phyloP scores from a whole-genome alignment of 2,113 vertebrate species.

The Menura novaehollandiae region DNA sequence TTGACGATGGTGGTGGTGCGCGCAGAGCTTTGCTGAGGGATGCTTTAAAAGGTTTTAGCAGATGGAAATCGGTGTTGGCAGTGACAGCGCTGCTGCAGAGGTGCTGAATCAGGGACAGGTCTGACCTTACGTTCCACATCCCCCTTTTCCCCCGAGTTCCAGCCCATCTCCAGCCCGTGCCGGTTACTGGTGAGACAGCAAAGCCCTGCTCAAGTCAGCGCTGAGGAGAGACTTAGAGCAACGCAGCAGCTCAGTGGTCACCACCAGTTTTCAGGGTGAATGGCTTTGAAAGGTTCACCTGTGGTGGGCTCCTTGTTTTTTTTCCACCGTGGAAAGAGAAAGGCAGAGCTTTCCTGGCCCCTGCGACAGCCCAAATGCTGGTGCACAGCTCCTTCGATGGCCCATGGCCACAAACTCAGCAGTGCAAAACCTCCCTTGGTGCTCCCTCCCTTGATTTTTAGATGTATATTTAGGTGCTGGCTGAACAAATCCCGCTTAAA shows the following conservation, averaged over 20 bases:
- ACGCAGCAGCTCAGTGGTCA: background rate
- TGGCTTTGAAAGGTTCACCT: background rate
- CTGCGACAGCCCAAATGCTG: background rate
- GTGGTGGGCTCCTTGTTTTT: rapidly evolving
- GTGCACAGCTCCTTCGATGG: rapidly evolving
- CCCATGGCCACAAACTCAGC: rapidly evolving
- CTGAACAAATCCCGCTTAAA: background rate
- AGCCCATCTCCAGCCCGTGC: rapidly evolving
- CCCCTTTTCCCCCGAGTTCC: rapidly evolving
- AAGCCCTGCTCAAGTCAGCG: background rate
- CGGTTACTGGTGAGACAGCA: background rate
- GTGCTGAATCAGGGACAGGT: background rate
- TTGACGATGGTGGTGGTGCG: rapidly evolving
- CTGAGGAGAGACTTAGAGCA: background rate
- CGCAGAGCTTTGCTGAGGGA: background rate
- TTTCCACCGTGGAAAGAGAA: background rate
- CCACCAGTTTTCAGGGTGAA: background rate
- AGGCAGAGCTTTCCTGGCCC: background rate
- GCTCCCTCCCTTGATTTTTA: background rate
- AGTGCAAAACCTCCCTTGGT: rapidly evolving
- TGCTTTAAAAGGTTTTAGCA: background rate
- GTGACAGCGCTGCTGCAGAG: background rate
- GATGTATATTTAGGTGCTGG: background rate
- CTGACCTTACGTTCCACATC: background rate
- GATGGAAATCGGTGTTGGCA: background rate